A percentile compares a stretch with the other conserved stretches of the same genome.
Evolutionary conservation across 1,140 invertebrate genomes (phyloP).

Genomic region (Drosophila parabipectinata): DNA sequence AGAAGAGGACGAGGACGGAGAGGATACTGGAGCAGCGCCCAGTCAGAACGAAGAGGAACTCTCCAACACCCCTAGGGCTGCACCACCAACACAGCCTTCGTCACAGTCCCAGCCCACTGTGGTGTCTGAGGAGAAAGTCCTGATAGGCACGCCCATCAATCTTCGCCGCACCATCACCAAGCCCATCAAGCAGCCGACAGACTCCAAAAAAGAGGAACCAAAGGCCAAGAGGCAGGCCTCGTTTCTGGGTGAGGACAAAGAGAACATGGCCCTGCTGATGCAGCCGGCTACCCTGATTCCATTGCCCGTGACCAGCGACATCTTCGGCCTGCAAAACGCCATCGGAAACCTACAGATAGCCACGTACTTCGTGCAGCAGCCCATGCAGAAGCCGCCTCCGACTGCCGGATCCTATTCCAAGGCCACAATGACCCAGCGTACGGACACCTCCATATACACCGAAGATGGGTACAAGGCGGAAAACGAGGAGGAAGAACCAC

Average conservation of each 20-base stretch:
- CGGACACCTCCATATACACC: slow-evolving; percentile 69
- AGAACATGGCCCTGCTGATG: slow-evolving; percentile 82
- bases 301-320: slow-evolving; percentile 77
- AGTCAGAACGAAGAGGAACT: neutral
- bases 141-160: slow-evolving; percentile 82
- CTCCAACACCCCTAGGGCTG: slow-evolving; percentile 32
- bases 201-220: slow-evolving; percentile 3
- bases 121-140: slow-evolving; percentile 70
- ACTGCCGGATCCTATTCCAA: slow-evolving; percentile 54
- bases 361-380: slow-evolving; percentile 76
- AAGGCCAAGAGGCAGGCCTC: slow-evolving; percentile 14
- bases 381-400: slow-evolving; percentile 47
- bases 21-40: neutral
- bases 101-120: slow-evolving; percentile 3
- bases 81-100: neutral
- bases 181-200: slow-evolving; percentile 52
- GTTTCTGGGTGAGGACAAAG: slow-evolving; percentile 46
- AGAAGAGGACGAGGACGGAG: slow-evolving; percentile 37
- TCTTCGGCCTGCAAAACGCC: slow-evolving; percentile 77
- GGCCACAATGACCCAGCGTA: slow-evolving; percentile 71
- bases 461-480: slow-evolving; percentile 77
- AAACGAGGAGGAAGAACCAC: slow-evolving; percentile 58
- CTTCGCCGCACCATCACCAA: slow-evolving; percentile 73
- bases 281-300: slow-evolving; percentile 84
- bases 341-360: slow-evolving; percentile 82